Percentiles rank a stretch among this genome's conserved stretches.
These are phyloP conservation scores for Chymomyza caudatula DNA, from an alignment of 2,888 invertebrate genomes.

Conservation along the genomic window DNA sequence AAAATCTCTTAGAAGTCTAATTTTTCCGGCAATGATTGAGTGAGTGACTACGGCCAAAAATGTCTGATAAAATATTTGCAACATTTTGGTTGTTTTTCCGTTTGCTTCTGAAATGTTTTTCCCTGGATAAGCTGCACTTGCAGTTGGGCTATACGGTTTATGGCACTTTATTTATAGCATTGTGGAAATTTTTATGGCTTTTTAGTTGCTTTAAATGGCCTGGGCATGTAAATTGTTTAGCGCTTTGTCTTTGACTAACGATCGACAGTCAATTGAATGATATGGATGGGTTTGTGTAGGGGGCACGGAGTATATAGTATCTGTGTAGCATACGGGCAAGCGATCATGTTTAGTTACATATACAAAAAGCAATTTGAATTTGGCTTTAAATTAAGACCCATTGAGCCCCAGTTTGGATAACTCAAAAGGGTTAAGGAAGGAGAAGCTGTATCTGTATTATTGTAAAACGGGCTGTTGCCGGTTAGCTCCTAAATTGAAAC, in stretches of 20 bases:
- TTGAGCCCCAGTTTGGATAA: background rate
- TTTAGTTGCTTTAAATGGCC: constrained; percentile 29
- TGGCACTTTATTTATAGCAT: constrained; percentile 25
- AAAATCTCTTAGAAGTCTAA: constrained; percentile 28
- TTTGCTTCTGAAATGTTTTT: background rate
- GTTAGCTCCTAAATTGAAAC: background rate
- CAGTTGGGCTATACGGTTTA: constrained; percentile 4
- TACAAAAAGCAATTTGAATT: background rate
- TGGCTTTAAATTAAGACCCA: background rate
- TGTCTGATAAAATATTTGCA: background rate
- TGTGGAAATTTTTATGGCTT: constrained; percentile 32
- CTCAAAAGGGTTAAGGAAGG: too few species aligned
- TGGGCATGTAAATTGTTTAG: background rate
- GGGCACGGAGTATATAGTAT: too few species aligned
- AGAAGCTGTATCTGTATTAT: too few species aligned
- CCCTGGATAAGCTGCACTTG: constrained; percentile 23
- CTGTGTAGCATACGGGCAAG: background rate
- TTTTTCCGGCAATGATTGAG: constrained; percentile 32
- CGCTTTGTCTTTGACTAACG: background rate
- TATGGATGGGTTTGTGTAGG: background rate
- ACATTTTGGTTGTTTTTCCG: background rate
- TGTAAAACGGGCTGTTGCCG: too few species aligned
- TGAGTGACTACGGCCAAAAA: background rate
- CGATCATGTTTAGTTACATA: background rate
- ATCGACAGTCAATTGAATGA: background rate